These are phyloP conservation scores for Valencia hispanica DNA, from an alignment of 2,797 vertebrate genomes.

Conservation along the genomic window DNA sequence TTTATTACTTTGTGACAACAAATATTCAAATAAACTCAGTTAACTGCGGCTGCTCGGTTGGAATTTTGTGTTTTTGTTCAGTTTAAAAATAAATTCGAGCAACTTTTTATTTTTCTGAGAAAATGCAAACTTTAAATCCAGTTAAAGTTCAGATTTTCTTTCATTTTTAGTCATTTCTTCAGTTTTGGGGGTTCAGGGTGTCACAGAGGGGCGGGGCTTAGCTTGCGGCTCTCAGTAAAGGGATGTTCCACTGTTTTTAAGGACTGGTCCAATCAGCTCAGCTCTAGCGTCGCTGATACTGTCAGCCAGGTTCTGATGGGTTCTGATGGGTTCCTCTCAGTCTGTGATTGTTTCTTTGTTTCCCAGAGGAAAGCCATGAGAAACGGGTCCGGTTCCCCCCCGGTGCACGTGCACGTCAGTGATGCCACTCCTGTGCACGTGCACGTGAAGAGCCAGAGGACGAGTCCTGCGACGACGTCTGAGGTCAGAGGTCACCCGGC, in stretches of 20 bases:
- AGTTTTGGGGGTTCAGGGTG: not conserved
- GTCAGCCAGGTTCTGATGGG: too few relatives aligned
- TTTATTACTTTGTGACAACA: not conserved
- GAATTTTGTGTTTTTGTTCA: not conserved
- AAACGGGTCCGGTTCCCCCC: constrained; percentile 87
- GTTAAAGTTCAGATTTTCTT: not conserved
- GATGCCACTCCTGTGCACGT: constrained; percentile 91
- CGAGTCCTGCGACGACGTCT: constrained; percentile 71
- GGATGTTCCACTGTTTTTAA: too few relatives aligned
- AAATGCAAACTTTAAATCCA: not conserved
- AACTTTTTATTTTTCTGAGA: not conserved
- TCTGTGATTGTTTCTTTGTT: not conserved
- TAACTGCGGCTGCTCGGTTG: not conserved
- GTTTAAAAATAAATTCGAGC: not conserved
- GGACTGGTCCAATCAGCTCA: not conserved
- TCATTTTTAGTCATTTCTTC: not conserved
- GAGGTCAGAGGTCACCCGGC: constrained; percentile 77
- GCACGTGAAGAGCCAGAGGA: constrained; percentile 88
- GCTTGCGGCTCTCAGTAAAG: too few relatives aligned
- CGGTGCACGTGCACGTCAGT: constrained; percentile 90
- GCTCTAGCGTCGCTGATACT: too few relatives aligned
- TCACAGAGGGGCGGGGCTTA: not conserved
- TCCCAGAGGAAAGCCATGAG: constrained; percentile 85
- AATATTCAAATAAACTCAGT: not conserved
- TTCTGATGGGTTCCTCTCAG: too few relatives aligned